phyloP scores from a whole-genome alignment of 2,888 invertebrate species.

The Crepidodera aurea region DNA sequence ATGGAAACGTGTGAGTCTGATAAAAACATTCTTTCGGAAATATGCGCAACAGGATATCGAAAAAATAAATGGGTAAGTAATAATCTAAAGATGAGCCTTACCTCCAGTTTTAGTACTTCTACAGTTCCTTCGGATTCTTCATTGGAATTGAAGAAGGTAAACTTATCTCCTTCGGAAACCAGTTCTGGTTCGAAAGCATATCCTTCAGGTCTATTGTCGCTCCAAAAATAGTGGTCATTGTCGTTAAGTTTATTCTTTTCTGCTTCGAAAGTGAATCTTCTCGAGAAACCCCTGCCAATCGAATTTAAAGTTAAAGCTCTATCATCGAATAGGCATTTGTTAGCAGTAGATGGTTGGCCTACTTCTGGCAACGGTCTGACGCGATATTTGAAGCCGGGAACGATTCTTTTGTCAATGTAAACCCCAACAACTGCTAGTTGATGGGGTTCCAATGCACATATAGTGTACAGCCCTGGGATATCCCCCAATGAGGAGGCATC shows the following conservation, averaged over 20 bases:
- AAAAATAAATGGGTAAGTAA: conserved; percentile 28
- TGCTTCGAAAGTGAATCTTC: conserved; percentile 76
- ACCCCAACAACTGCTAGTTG: conserved; percentile 77
- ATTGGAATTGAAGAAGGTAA: conserved; percentile 74
- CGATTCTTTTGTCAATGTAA: conserved; percentile 74
- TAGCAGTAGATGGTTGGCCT: conserved; percentile 45
- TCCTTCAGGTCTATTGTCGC: conserved; percentile 77
- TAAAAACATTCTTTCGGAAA: conserved; percentile 38
- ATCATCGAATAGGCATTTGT: conserved; percentile 70
- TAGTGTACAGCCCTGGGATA: conserved; percentile 71
- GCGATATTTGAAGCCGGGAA: conserved; percentile 79
- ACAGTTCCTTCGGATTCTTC: conserved; percentile 73
- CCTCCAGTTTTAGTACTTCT: conserved; percentile 73
- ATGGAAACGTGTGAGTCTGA: conserved; percentile 39
- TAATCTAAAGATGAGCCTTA: conserved; percentile 53
- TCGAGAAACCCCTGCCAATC: conserved; percentile 78
- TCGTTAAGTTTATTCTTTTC: conserved; percentile 69
- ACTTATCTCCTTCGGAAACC: conserved; percentile 73
- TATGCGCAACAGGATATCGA: conserved; percentile 38
- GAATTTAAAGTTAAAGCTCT: conserved; percentile 71
- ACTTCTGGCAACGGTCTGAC: conserved; percentile 71
- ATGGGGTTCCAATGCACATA: conserved; percentile 68
- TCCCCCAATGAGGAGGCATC: conserved; percentile 71
- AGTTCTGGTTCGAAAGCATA: conserved; percentile 77
- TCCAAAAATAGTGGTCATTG: conserved; percentile 80